Evolutionary conservation across 2,797 vertebrate species (phyloP), one percentile per base, ranked within the genome.

Genomic region (Pipistrellus kuhlii): DNA sequence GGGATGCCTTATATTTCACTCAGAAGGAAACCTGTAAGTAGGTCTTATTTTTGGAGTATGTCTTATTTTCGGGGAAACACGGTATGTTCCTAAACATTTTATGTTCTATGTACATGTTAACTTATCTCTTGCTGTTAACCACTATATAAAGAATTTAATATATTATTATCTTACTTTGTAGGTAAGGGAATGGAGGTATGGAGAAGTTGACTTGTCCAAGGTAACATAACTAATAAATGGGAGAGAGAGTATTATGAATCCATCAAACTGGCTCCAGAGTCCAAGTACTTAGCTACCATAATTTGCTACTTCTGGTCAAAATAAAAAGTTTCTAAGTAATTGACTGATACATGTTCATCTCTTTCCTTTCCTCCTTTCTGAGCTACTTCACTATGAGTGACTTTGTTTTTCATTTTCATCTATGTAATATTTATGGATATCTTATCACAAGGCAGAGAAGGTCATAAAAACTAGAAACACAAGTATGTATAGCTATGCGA

Each of bases 291-390:
- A 38, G 41, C 15, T 21, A 85, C 6, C 15, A 35, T 64, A 64
- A 62, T 72, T 71, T 85, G 87, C 44, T 32, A 25, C 32, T 25
- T 81, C 48, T 88, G 44, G n/a, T 81, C 64, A 78, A 85, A 92
- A 78, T 85, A 32, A 68, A 78, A 92, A 41, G 4, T 68, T 77
- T 46, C 0, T 13, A 46, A 82, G 48, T 4, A 57, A 38, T 38
- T 83, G 25, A 75, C 48, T 35, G 69, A 76, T 73, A 38, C 8
- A 55, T 80, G 8, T 71, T 72, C 15, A 18, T 68, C 38, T 88
- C 30, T 71, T 64, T 82, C 8, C 38, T 57, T 71, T 85, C 41
- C 9, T 85, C 12, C 10, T 75, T 13, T 62, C 27, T 30, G 11
- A 90, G 44, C 23, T 85, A 25, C 44, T 90, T 90, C 51, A 18